Conservation (phyloP, 2,888 invertebrate species). For the Noctua janthina region DNA sequence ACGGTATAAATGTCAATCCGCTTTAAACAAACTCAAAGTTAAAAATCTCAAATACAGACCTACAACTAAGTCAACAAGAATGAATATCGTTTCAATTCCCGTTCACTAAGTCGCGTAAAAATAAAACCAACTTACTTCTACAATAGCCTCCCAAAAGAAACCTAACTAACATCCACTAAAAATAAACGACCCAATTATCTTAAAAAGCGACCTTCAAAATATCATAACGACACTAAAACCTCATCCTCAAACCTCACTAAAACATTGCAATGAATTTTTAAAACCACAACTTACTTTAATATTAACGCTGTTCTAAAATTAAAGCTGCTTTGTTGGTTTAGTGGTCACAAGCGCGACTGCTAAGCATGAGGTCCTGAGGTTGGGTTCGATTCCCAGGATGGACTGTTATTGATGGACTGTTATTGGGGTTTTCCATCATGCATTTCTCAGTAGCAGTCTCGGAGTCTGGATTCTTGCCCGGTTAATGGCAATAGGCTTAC, state of each 20-base stretch:
- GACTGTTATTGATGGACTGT: background rate
- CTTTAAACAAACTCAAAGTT: background rate
- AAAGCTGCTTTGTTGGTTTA: background rate
- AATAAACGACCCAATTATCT: slow-evolving; percentile 28
- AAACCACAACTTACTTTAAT: slow-evolving; percentile 26
- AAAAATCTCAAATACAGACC: background rate
- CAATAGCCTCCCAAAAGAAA: slow-evolving; percentile 17
- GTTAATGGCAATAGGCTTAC: background rate
- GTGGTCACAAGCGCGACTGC: background rate
- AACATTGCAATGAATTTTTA: slow-evolving; percentile 22
- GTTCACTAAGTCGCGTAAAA: background rate
- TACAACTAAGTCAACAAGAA: background rate
- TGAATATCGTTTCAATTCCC: background rate
- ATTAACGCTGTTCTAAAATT: slow-evolving; percentile 34
- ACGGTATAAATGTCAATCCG: background rate
- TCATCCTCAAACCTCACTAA: too few relatives aligned
- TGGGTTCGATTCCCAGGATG: background rate
- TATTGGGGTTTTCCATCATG: background rate
- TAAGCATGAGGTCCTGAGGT: background rate
- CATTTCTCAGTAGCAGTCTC: background rate
- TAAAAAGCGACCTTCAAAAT: slow-evolving; percentile 21
- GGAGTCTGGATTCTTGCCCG: background rate
- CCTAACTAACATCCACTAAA: slow-evolving; percentile 26
- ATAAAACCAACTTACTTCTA: background rate
- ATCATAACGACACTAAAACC: slow-evolving; percentile 23